Base-by-base conservation (phyloP, 2,113 vertebrate genomes). In the Talpa occidentalis region DNA sequence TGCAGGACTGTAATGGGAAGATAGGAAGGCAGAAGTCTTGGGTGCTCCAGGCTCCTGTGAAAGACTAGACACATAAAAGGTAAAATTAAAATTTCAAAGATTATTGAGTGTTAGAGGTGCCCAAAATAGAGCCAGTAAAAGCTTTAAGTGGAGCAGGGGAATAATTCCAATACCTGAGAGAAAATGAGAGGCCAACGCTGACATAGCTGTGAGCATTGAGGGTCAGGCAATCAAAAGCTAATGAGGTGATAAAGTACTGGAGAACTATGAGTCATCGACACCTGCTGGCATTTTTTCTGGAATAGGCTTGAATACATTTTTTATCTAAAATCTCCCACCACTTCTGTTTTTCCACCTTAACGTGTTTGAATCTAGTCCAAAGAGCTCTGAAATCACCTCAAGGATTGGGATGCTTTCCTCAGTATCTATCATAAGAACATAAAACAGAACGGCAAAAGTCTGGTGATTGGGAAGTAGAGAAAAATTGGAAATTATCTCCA, bases 401-500 rank as follows among this genome's bases (percentile, higher is more conserved):
- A 80, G 28, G 12, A 24, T 60, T 59, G 24, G 26, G 42, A 87
- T 64, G 32, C 32, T 40, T 32, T 69, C 78, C 26, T 93, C 42
- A 8, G 52, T 80, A 82, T 90, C 84, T 72, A 44, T 85, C 95
- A 77, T n/a, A 24, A 81, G 54, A 77, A 69, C 17, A 35, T 94
- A 90, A 95, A 97, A 94, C 76, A 92, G 67, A 47, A 76, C 8
- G 32, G 40, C 26, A 44, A 73, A 28, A 81, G 67, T 90, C 77
- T 88, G 19, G 54, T 73, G n/a, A 90, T 74, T 81, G 80, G 62
- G 64, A 92, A 47, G 62, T 70, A 73, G 67, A 64, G 32, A 88
- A 83, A 93, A 74, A 84, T 37, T 70, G 72, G 67, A 94, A 95
- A 90, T 92, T 86, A 91, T 84, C 62, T 95, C 54, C 90, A 69